These are phyloP conservation scores for Turdus rufiventris DNA, from an alignment of 2,113 vertebrate species.

Conservation along the genomic window DNA sequence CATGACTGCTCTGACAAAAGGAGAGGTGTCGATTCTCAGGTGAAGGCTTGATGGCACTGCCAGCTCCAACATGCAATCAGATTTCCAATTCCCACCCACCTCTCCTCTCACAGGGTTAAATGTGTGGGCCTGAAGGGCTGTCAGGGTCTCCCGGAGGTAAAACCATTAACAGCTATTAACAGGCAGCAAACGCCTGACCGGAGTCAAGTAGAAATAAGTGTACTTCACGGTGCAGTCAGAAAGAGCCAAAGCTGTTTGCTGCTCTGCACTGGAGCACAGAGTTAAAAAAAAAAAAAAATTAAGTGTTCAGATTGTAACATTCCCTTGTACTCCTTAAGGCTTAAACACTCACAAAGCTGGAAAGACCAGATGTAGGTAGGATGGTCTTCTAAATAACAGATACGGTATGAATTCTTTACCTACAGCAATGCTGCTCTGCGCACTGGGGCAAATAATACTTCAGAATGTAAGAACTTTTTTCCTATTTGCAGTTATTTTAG, in stretches of 20 bases:
- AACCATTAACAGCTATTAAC: neutral
- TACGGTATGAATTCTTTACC: neutral
- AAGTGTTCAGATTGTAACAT: neutral
- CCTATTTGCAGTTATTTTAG: neutral
- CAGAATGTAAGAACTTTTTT: neutral
- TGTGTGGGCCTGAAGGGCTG: neutral
- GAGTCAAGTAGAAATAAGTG: neutral
- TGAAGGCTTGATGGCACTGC: neutral
- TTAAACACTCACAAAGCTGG: neutral
- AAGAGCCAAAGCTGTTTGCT: neutral
- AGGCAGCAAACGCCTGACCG: neutral
- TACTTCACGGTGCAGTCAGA: neutral
- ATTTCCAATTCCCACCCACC: neutral
- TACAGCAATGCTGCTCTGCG: neutral
- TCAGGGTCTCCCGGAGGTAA: neutral
- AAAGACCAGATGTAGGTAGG: neutral
- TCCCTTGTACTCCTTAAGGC: neutral
- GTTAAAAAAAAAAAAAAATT: neutral
- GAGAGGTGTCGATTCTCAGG: neutral
- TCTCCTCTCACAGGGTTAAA: neutral
- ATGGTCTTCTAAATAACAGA: neutral
- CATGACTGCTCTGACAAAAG: neutral
- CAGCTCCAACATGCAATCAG: neutral
- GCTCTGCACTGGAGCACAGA: neutral
- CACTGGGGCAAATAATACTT: neutral